Base-by-base conservation (phyloP, 2,113 vertebrate species). In the Casuarius casuarius region DNA sequence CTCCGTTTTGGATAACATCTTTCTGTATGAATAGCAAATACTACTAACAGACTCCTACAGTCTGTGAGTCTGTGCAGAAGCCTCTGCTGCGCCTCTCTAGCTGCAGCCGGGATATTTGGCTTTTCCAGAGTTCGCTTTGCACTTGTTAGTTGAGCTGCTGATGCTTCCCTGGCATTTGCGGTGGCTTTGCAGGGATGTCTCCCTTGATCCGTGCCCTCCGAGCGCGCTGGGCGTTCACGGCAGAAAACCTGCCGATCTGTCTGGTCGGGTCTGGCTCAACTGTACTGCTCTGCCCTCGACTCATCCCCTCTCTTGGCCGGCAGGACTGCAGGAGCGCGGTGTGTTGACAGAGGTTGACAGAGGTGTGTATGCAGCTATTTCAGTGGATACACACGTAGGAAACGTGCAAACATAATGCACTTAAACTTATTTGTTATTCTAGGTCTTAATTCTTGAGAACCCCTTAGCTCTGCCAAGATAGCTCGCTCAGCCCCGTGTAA, bases 191-290 rank as follows among this genome's bases (percentile, higher is more conserved):
- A 35, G 65, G 46, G 56, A 1, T 1, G 13, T 31, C 54, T 20
- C 2, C 10, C 33, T 25, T 2, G 5, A 2, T 29, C n/a, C 0
- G 0, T 0, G 7, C 63, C 38, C 19, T 48, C 29, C 12, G 67
- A 38, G 3, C 35, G 0, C 52, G 2, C 7, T 0, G 1, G 59
- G 10, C 2, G 0, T 0, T 5, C 0, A 0, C 8, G 6, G 17
- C 5, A 0, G 44, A 8, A 4, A 15, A 44, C 59, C 59, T n/a
- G 35, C 5, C 9, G 29, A 11, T 6, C 51, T 10, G 42, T 42
- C 54, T 2, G 42, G 28, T 56, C 72, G 68, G n/a, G 3, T 62
- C 90, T 84, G 23, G 14, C 84, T 23, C 44, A 46, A 4, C 1
- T 42, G 13, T 13, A 7, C 49, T 48, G 23, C 58, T 83, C 44